phyloP scores from a whole-genome alignment of 2,888 invertebrate genomes.

The Catocala sponsa region DNA sequence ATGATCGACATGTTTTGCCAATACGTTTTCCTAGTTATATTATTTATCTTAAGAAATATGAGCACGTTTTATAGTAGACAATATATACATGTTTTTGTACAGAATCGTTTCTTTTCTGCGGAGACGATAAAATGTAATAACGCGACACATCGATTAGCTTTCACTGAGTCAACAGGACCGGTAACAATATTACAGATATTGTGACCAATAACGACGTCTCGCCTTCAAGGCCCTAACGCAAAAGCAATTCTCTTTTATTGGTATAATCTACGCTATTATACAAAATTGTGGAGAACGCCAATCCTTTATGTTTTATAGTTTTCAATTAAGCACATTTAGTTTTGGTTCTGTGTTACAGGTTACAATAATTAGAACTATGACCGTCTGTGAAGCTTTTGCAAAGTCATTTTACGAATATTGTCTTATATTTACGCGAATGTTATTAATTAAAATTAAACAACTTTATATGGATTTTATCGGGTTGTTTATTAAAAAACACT shows the following conservation, averaged over 20 bases:
- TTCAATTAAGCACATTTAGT: slow-evolving; percentile 6
- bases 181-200: slow-evolving; percentile 66
- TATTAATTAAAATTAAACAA: no score
- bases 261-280: slow-evolving; percentile 51
- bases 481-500: no score
- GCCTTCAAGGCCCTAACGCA: slow-evolving; percentile 53
- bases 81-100: slow-evolving; percentile 38
- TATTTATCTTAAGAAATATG: slow-evolving; percentile 33
- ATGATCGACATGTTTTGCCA: not conserved
- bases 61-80: slow-evolving; percentile 14
- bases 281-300: slow-evolving; percentile 19
- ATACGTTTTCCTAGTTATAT: slow-evolving; percentile 27
- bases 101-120: slow-evolving; percentile 44
- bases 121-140: slow-evolving; percentile 64
- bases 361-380: not conserved
- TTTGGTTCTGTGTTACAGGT: not conserved
- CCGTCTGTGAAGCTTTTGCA: no score
- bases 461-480: no score
- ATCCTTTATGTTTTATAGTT: slow-evolving; percentile 20
- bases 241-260: slow-evolving; percentile 66
- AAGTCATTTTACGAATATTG: no score
- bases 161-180: slow-evolving; percentile 63
- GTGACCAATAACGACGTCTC: slow-evolving; percentile 61
- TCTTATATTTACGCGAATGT: no score
- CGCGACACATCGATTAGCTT: slow-evolving; percentile 67